A percentile compares a stretch with the other conserved stretches of the same genome.
These are phyloP conservation scores for Brienomyrus brachyistius DNA, from an alignment of 2,113 vertebrate species.

Conservation along the genomic window DNA sequence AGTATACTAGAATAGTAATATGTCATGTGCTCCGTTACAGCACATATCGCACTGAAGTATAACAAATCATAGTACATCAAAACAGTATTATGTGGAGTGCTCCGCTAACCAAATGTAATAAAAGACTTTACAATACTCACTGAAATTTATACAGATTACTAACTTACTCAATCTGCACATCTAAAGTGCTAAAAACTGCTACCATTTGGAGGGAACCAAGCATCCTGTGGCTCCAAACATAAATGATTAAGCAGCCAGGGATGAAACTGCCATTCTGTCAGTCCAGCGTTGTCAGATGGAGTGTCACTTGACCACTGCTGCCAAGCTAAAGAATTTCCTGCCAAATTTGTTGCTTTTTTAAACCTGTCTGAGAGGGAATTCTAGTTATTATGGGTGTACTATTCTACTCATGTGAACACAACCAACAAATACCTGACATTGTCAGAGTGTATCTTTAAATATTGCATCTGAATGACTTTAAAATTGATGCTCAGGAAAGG, in stretches of 20 bases:
- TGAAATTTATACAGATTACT: no score
- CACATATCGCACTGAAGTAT: no score
- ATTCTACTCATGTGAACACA: background rate
- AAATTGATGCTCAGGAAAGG: background rate
- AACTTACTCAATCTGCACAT: background rate
- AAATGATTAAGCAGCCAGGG: background rate
- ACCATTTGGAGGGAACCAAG: background rate
- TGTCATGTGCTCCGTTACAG: no score
- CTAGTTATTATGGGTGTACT: background rate
- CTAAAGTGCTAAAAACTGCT: background rate
- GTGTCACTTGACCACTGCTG: background rate
- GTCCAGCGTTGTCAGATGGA: background rate
- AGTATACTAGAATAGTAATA: no score
- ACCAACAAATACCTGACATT: background rate
- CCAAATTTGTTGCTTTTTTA: background rate
- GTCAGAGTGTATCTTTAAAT: background rate
- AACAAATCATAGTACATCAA: no score
- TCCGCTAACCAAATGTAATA: no score
- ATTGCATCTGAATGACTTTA: background rate
- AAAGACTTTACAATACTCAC: no score
- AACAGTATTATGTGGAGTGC: no score
- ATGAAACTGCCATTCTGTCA: constrained; percentile 3
- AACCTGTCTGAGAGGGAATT: background rate
- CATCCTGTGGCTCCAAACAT: background rate
- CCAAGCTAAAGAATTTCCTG: background rate